Evolutionary conservation across 2,888 invertebrate genomes (phyloP), one percentile per base, ranked within the genome.

Genomic region (Odiellus spinosus): DNA sequence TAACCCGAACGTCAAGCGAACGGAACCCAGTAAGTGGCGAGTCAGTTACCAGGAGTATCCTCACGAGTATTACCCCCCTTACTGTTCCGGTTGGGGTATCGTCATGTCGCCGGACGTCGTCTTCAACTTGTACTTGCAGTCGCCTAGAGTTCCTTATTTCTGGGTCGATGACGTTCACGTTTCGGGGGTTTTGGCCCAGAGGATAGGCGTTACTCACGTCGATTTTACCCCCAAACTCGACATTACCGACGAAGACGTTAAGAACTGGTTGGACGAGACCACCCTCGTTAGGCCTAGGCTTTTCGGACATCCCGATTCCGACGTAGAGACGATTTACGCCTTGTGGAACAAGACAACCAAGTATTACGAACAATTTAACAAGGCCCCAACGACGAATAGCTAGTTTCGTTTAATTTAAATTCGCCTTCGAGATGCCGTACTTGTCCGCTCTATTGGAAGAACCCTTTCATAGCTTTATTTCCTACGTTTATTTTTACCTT

Each of bases 121-220:
- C 1, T 53, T 54, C 38, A 50, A 53, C 14, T 48, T 59, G 6
- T 59, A 59, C 44, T 32, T 51, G 11, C 45, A 54, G 40, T 56
- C 59, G 17, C 45, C 49, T 21, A 44, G 50, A 18, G 59, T 61
- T 8, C 61, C 62, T 3, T 69, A 65, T 53, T 69, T 69, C 58
- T 69, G 69, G 69, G 64, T 69, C 18, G 69, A 69, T 53, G 69
- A 69, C 55, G 67, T 65, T 49, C 67, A 67, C 50, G 56, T 69
- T 4, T 67, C 68, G 3, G 69, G 69, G 32, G 53, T 55, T 8
- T 46, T 59, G 26, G 59, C 59, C 14, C 46, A 53, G 33, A 46
- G 49, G 21, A 42, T 56, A 11, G 53, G 53, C 3, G 44, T 59
- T 21, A 42, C 46, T 10, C 59, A 57, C 48, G 45, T 49, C 5